Percentiles rank a stretch among this genome's conserved stretches.
phyloP scores from a whole-genome alignment of 2,888 invertebrate genomes.

The Drosophila mulleri region DNA sequence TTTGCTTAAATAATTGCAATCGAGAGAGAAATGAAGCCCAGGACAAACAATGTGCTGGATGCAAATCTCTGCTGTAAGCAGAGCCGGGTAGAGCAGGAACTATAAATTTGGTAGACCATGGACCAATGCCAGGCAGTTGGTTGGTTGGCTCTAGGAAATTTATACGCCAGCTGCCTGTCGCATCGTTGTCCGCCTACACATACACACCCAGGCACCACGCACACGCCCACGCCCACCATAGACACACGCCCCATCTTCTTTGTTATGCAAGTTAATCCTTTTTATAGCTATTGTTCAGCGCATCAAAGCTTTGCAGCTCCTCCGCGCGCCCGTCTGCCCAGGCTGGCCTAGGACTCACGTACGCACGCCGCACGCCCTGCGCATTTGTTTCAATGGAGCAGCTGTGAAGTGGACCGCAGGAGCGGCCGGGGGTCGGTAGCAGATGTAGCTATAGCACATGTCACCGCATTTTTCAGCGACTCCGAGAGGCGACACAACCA shows the following conservation, averaged over 20 bases:
- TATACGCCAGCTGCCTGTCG: constrained; percentile 66
- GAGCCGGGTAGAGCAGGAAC: constrained; percentile 19
- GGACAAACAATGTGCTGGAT: constrained; percentile 45
- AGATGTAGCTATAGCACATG: constrained; percentile 72
- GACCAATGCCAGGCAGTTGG: constrained; percentile 66
- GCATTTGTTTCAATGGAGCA: constrained; percentile 70
- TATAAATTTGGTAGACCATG: constrained; percentile 68
- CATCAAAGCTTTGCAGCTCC: constrained; percentile 65
- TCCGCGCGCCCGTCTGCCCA: background rate
- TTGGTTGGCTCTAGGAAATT: constrained; percentile 67
- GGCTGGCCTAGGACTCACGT: constrained; percentile 39
- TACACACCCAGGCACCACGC: constrained; percentile 4
- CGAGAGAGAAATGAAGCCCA: constrained; percentile 30
- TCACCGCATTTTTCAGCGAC: constrained; percentile 79
- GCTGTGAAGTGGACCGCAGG: constrained; percentile 9
- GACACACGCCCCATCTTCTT: constrained; percentile 49
- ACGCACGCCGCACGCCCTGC: constrained; percentile 52
- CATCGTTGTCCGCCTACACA: constrained; percentile 42
- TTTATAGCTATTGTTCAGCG: constrained; percentile 79
- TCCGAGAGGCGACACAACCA: constrained; percentile 71
- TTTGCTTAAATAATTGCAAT: constrained; percentile 58
- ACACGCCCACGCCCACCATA: background rate
- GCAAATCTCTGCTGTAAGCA: constrained; percentile 25
- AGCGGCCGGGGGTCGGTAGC: constrained; percentile 4
- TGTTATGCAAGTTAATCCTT: constrained; percentile 80